A percentile compares a stretch with the other conserved stretches of the same genome.
These are phyloP conservation scores for Octodonta nipae DNA, from an alignment of 2,888 invertebrate species.

Conservation along the genomic window DNA sequence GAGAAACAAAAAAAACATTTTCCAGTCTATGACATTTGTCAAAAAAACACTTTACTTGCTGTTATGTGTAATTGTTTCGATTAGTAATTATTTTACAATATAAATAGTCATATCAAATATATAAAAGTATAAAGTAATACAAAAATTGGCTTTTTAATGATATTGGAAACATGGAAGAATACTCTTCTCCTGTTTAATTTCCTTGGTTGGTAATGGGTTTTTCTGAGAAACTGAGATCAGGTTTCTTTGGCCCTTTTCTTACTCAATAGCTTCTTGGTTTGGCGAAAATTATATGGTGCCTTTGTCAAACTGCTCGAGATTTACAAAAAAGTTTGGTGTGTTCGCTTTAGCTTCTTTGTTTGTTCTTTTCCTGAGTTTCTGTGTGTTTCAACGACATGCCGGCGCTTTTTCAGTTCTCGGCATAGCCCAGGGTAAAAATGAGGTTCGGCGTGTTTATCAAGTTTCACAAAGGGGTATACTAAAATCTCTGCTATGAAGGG, in stretches of 20 bases:
- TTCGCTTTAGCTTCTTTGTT: slow-evolving; percentile 82
- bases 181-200: slow-evolving; percentile 66
- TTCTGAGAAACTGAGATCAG: slow-evolving; percentile 83
- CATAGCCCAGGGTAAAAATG: too few species aligned
- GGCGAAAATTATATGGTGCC: slow-evolving; percentile 62
- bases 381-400: slow-evolving; percentile 85
- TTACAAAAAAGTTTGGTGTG: slow-evolving; percentile 54
- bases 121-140: slow-evolving; percentile 37
- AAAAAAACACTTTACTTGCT: slow-evolving; percentile 2
- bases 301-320: slow-evolving; percentile 62
- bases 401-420: slow-evolving; percentile 73
- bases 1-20: neutral
- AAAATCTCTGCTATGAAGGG: too few species aligned
- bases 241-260: slow-evolving; percentile 78
- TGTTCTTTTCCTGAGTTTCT: slow-evolving; percentile 84
- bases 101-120: slow-evolving; percentile 23
- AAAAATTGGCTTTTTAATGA: slow-evolving; percentile 27
- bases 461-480: too few species aligned
- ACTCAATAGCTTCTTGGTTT: slow-evolving; percentile 69
- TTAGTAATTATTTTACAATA: slow-evolving; percentile 17
- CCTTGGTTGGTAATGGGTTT: slow-evolving; percentile 89
- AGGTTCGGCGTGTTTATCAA: too few species aligned
- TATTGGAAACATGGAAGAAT: slow-evolving; percentile 39
- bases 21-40: neutral
- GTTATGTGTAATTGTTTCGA: slow-evolving; percentile 5